These are phyloP conservation scores for Nemopilema nomurai DNA, from an alignment of 30 jellyfish, hydroid and myxozoan species.

Conservation along the genomic window DNA sequence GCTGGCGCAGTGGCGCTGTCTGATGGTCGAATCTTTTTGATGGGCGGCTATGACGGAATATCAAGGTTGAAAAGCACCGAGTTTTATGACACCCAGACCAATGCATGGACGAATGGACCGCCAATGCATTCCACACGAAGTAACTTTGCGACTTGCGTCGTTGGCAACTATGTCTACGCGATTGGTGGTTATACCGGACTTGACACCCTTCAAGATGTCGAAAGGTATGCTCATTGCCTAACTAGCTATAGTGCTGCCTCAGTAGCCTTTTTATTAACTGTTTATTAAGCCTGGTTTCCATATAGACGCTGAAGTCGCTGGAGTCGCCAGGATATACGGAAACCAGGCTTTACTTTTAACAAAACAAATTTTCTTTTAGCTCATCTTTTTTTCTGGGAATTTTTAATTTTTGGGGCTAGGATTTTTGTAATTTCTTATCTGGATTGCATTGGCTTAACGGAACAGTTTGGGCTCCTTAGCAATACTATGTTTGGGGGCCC, in stretches of 20 bases:
- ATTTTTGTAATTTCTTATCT: too few species aligned
- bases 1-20: slow-evolving; percentile 81
- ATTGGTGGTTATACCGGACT: slow-evolving; percentile 93
- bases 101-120: slow-evolving; percentile 80
- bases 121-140: slow-evolving; percentile 78
- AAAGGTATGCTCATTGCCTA: too few species aligned
- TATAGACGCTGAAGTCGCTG: too few species aligned
- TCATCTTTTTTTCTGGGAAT: too few species aligned
- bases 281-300: too few species aligned
- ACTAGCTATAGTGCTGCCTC: too few species aligned
- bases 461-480: not conserved
- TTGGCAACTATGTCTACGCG: slow-evolving; percentile 56
- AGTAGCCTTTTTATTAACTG: too few species aligned
- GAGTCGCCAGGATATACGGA: too few species aligned
- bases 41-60: slow-evolving; percentile 89
- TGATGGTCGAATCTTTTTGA: slow-evolving; percentile 67
- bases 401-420: too few species aligned
- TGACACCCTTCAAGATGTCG: slow-evolving; percentile 61
- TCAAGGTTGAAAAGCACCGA: slow-evolving; percentile 69
- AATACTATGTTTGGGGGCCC: slow-evolving; percentile 7
- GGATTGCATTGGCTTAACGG: slow-evolving; percentile 9
- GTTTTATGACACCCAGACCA: slow-evolving; percentile 53
- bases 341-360: too few species aligned
- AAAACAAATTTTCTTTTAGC: too few species aligned
- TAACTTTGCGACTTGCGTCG: slow-evolving; percentile 77